Conservation (phyloP, 2,888 invertebrate genomes). For the Seladonia tumulorum region DNA sequence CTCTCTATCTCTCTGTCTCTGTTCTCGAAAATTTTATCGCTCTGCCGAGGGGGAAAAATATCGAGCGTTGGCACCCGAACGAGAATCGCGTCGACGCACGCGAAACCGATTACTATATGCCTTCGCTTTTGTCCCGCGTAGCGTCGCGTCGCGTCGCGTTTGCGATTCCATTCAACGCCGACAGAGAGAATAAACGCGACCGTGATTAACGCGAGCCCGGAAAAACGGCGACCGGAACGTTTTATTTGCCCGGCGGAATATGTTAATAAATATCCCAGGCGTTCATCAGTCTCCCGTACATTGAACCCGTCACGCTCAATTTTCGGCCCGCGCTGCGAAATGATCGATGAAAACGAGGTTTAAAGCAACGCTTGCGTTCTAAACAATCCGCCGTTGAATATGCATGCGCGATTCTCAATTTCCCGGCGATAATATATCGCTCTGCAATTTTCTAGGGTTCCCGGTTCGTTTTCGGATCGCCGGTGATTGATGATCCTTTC, state of each 20-base stretch:
- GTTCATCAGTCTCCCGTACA: slow-evolving; percentile 20
- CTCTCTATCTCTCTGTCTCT: not conserved
- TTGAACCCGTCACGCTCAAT: slow-evolving; percentile 37
- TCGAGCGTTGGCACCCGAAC: not conserved
- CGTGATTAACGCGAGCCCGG: not conserved
- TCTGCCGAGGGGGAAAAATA: not conserved
- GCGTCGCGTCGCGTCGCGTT: not conserved
- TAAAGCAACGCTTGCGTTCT: slow-evolving; percentile 55
- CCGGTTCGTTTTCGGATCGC: not conserved
- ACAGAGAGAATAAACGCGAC: not conserved
- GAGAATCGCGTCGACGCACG: not conserved
- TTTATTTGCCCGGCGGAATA: slow-evolving; percentile 14
- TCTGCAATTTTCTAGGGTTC: slow-evolving; percentile 46
- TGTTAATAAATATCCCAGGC: slow-evolving; percentile 34
- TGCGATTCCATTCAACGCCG: not conserved
- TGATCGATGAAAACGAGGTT: slow-evolving; percentile 58
- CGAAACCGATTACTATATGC: slow-evolving; percentile 1
- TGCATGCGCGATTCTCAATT: slow-evolving; percentile 53
- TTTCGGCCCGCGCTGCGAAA: slow-evolving; percentile 25
- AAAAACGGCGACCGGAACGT: not conserved
- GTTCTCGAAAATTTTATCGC: not conserved
- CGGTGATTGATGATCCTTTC: slow-evolving; percentile 49
- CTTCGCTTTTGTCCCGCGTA: not conserved
- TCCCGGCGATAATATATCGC: slow-evolving; percentile 45
- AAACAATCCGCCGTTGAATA: slow-evolving; percentile 56